These are phyloP conservation scores for Onthophagus taurus DNA, from an alignment of 1,140 invertebrate genomes.

Conservation along the genomic window DNA sequence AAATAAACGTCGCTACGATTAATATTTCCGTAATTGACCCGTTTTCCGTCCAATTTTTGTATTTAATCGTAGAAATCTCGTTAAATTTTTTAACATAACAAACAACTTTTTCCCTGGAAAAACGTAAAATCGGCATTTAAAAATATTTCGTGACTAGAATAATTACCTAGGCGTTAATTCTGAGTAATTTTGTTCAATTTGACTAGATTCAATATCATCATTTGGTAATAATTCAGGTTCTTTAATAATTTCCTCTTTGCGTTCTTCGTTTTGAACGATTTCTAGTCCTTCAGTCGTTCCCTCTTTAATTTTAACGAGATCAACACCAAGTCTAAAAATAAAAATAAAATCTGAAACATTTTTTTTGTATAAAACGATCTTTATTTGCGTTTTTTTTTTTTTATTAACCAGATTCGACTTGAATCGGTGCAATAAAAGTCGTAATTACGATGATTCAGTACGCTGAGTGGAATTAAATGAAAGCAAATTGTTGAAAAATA, in stretches of 20 bases:
- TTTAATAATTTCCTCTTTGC: constrained; percentile 5
- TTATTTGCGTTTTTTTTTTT: too few relatives aligned
- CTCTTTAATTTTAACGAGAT: constrained; percentile 34
- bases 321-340: constrained; percentile 29
- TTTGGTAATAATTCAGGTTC: too few relatives aligned
- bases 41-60: constrained; percentile 20
- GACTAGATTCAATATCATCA: too few relatives aligned
- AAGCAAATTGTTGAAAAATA: too few relatives aligned
- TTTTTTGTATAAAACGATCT: too few relatives aligned
- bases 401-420: too few relatives aligned
- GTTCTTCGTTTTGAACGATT: constrained; percentile 7
- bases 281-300: constrained; percentile 21
- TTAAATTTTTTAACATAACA: constrained; percentile 14
- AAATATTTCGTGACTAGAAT: not conserved
- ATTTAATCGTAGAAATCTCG: constrained; percentile 16
- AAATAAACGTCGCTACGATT: constrained; percentile 28
- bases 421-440: too few relatives aligned
- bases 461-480: too few relatives aligned
- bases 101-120: constrained; percentile 23
- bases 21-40: constrained; percentile 26
- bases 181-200: too few relatives aligned
- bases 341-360: too few relatives aligned
- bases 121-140: constrained; percentile 9
- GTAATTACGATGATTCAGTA: too few relatives aligned
- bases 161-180: constrained; percentile 6